Base-by-base conservation (phyloP, 2,888 invertebrate genomes). In the Tachina grossa region DNA sequence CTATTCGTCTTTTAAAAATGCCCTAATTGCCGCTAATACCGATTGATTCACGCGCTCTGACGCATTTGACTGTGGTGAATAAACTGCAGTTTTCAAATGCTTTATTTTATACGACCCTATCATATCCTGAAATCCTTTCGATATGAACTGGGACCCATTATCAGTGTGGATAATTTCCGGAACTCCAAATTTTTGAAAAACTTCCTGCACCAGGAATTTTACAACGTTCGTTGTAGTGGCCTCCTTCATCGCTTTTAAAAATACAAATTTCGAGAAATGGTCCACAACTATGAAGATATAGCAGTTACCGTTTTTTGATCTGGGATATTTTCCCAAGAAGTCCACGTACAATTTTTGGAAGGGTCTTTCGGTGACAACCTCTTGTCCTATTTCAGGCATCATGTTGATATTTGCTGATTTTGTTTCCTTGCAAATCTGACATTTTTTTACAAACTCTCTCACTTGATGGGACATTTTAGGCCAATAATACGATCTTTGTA, bases 291-390 rank as follows among this genome's bases (percentile, higher is more conserved):
- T 31, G 4, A 31, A 31, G 0, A 31, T 31, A 4, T 31, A 31
- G 4, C 31, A 31, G 31, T 31, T 31, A 0, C 31, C 31, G 31
- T 31, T 31, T 31, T 31, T 31, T 3, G 31, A 59, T 16, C 59
- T 1, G 1, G 59, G 59, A 13, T 72, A 72, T 49, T 72, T 72
- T 16, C 72, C 49, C 31, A 31, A 31, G 4, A 31, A 31, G 4
- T 31, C 31, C 31, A 31, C 31, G 4, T 31, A 31, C 31, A 31
- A 4, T 4, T 31, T 31, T 19, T 72, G 59, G 6, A 72, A 72
- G n/a, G 74, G 74, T 1, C 61, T 9, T 11, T 74, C 74, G 0
- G 59, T 72, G 1, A 31, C 2, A 10, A 72, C 72, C 13, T 59
- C 47, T 9, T 22, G 14, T 6, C 74, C 74, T 14, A 74, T 74